A percentile compares a stretch with the other conserved stretches of the same genome.
Evolutionary conservation across 2,113 vertebrate species (phyloP).

Genomic region (Cavia aperea): DNA sequence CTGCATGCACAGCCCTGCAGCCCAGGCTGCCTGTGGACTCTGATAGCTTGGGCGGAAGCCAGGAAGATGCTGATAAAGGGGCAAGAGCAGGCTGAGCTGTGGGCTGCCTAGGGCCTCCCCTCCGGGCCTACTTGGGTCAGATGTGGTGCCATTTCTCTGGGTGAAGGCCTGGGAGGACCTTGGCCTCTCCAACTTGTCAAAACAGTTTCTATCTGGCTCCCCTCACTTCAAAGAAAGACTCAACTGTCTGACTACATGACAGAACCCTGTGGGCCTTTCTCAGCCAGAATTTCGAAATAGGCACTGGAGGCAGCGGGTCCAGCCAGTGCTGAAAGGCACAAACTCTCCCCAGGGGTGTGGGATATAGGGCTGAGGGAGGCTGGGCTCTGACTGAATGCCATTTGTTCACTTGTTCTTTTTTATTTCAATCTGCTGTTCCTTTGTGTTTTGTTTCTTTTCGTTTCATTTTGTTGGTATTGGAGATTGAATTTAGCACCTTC

Average conservation of each 20-base stretch:
- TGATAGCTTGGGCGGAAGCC: conserved; percentile 22
- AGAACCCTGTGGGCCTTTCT: neutral
- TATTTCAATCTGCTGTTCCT: neutral
- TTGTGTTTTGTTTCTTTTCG: neutral
- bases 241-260: neutral
- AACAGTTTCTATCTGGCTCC: neutral
- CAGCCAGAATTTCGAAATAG: neutral
- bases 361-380: neutral
- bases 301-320: neutral
- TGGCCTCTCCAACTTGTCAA: neutral
- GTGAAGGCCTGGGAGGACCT: neutral
- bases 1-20: neutral
- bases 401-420: neutral
- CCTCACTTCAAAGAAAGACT: neutral
- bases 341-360: neutral
- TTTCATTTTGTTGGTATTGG: neutral
- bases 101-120: conserved; percentile 8
- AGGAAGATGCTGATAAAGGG: conserved; percentile 7
- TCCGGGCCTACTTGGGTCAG: neutral
- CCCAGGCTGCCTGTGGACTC: conserved; percentile 4
- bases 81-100: neutral
- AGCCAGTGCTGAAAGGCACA: neutral
- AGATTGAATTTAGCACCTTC: neutral
- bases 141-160: neutral
- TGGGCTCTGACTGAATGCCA: neutral